A percentile compares a stretch with the other conserved stretches of the same genome.
Conservation (phyloP, 2,888 invertebrate genomes). For the Napeogenes inachia region DNA sequence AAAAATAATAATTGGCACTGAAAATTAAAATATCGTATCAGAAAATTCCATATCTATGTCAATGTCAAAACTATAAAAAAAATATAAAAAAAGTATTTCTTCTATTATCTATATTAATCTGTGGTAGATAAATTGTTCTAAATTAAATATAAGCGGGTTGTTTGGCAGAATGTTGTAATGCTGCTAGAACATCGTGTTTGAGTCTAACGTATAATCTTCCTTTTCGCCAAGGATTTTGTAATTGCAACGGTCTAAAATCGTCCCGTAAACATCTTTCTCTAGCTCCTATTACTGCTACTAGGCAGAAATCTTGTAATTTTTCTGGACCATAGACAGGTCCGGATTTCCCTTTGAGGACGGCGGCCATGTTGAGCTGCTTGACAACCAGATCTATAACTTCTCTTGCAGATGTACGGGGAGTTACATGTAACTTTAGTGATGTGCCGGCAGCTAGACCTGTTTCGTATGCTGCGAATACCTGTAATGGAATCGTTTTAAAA, state of each 20-base stretch:
- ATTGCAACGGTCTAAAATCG: conserved; percentile 93
- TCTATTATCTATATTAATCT: conserved; percentile 20
- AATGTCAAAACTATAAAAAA: conserved; percentile 20
- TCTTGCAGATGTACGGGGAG: conserved; percentile 92
- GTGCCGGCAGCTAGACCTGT: conserved; percentile 95
- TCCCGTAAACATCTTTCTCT: conserved; percentile 95
- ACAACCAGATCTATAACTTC: conserved; percentile 98
- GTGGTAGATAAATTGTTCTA: conserved; percentile 27
- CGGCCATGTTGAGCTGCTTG: conserved; percentile 96
- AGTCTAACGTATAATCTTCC: conserved; percentile 94
- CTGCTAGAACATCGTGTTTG: conserved; percentile 92
- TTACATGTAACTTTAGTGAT: conserved; percentile 95
- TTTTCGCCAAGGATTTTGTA: conserved; percentile 97
- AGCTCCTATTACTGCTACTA: conserved; percentile 97
- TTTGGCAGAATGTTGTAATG: conserved; percentile 91
- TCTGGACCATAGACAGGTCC: conserved; percentile 92
- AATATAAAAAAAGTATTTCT: conserved; percentile 11
- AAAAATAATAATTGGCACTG: conserved; percentile 68
- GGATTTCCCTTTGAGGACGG: conserved; percentile 87
- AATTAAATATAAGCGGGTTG: conserved; percentile 81
- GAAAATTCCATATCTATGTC: conserved; percentile 18
- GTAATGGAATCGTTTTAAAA: conserved; percentile 47
- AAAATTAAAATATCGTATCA: conserved; percentile 44
- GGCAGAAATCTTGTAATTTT: conserved; percentile 91
- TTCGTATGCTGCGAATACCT: conserved; percentile 97